Percentiles rank a stretch among this genome's conserved stretches.
phyloP scores from a whole-genome alignment of 2,888 invertebrate genomes.

The Amaurobius ferox region DNA sequence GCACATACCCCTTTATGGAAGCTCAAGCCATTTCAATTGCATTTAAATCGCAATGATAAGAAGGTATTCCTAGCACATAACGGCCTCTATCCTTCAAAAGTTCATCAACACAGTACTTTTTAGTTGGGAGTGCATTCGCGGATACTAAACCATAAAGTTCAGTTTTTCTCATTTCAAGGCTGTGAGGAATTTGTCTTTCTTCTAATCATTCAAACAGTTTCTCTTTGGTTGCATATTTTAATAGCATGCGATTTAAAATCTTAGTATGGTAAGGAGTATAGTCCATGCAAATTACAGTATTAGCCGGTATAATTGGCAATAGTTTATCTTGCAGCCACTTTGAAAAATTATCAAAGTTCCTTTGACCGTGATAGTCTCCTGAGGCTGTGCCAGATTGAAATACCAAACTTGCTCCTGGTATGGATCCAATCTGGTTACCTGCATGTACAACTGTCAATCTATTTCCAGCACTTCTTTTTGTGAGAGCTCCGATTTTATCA shows the following conservation, averaged over 20 bases:
- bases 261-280: no score
- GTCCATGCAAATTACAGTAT: no score
- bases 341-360: slow-evolving; percentile 1
- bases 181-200: no score
- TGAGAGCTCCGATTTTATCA: no score
- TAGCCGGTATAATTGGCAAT: background rate
- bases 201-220: background rate
- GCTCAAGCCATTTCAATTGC: no score
- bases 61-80: background rate
- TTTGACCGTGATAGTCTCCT: background rate
- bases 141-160: background rate
- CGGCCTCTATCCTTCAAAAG: background rate
- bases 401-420: no score
- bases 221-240: background rate
- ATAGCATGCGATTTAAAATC: background rate
- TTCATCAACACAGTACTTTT: no score
- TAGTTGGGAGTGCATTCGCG: no score
- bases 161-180: slow-evolving; percentile 8
- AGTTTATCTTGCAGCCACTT: background rate
- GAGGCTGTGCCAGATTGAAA: background rate
- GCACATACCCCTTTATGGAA: background rate
- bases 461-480: no score
- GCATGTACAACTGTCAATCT: background rate
- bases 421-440: background rate
- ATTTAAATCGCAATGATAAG: no score